phyloP scores from a whole-genome alignment of 2,888 invertebrate species.

The Perdita meconis region DNA sequence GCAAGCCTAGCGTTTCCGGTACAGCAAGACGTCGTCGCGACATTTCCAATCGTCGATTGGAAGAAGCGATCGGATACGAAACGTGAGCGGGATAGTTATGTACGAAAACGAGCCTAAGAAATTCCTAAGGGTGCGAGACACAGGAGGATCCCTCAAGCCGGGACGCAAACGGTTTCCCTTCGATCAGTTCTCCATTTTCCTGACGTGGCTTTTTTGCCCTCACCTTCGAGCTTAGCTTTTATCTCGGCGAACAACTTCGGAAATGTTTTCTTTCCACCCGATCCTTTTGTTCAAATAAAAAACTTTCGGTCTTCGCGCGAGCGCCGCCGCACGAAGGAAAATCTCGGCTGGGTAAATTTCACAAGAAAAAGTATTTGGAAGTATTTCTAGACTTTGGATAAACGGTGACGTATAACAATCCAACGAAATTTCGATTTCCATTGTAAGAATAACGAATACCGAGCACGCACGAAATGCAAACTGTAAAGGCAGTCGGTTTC shows the following conservation, averaged over 20 bases:
- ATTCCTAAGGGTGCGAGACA: conserved; percentile 44
- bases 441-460: no score
- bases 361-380: no score
- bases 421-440: no score
- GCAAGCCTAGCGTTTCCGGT: conserved; percentile 52
- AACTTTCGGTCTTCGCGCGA: no score
- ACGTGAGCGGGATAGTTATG: conserved; percentile 61
- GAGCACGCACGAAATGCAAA: no score
- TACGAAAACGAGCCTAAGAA: conserved; percentile 30
- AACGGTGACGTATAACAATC: no score
- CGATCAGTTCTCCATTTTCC: not conserved
- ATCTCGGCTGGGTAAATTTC: no score
- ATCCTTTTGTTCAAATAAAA: not conserved
- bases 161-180: not conserved
- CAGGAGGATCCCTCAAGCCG: conserved; percentile 8
- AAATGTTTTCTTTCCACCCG: not conserved
- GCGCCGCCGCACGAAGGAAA: no score
- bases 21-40: conserved; percentile 50
- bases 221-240: not conserved
- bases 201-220: not conserved
- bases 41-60: conserved; percentile 49
- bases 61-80: conserved; percentile 74
- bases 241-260: not conserved
- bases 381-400: no score
- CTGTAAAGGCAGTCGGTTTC: no score